Percentiles rank a stretch among this genome's conserved stretches.
These are phyloP conservation scores for Eulithis testata DNA, from an alignment of 2,888 invertebrate genomes.

Conservation along the genomic window DNA sequence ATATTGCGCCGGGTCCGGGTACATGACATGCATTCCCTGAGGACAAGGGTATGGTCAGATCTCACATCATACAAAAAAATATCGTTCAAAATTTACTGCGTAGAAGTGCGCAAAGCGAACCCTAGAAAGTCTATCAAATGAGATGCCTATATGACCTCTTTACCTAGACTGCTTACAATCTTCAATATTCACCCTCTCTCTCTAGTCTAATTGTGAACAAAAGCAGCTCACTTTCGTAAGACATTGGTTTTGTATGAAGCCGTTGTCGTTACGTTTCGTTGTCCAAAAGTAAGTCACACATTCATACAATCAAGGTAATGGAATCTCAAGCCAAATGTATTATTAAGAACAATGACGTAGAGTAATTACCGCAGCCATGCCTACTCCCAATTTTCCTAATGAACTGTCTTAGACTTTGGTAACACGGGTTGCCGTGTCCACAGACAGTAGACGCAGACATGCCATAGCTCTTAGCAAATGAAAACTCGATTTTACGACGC, in stretches of 20 bases:
- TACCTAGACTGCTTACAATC: too few species aligned
- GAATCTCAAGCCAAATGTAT: slow-evolving; percentile 20
- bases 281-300: slow-evolving; percentile 3
- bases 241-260: too few species aligned
- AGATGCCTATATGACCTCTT: too few species aligned
- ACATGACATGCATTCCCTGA: slow-evolving; percentile 95
- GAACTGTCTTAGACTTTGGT: slow-evolving; percentile 35
- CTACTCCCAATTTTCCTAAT: slow-evolving; percentile 37
- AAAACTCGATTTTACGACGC: slow-evolving; percentile 75
- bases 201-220: too few species aligned
- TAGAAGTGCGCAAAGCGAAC: too few species aligned
- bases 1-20: slow-evolving; percentile 85
- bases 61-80: background rate
- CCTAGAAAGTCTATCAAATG: too few species aligned
- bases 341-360: slow-evolving; percentile 14
- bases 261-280: background rate
- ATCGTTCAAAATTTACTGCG: too few species aligned
- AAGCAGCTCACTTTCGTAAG: too few species aligned
- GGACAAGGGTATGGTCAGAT: slow-evolving; percentile 17
- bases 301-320: slow-evolving; percentile 15
- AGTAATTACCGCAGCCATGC: slow-evolving; percentile 20
- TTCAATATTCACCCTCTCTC: too few species aligned
- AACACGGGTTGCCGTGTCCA: slow-evolving; percentile 19
- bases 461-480: slow-evolving; percentile 71
- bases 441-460: slow-evolving; percentile 18